Conservation (phyloP, 2,888 invertebrate species). For the Acanthosepion lycidas region DNA sequence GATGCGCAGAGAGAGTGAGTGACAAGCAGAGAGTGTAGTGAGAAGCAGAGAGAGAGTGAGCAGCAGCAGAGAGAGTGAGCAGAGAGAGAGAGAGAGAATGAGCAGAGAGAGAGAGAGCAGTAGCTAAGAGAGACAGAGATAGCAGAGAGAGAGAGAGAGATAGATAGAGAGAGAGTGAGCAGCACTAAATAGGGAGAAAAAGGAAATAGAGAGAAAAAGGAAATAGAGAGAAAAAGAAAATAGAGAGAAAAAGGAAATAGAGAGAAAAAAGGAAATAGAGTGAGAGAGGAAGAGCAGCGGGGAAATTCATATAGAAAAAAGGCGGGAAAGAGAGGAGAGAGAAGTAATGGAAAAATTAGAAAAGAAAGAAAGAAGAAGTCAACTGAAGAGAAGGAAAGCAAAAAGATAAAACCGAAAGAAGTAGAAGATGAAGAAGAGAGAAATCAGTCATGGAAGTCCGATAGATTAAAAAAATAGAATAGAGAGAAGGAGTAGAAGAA, state of each 20-base stretch:
- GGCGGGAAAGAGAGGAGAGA: background rate
- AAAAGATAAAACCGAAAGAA: background rate
- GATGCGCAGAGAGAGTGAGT: background rate
- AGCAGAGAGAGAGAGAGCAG: background rate
- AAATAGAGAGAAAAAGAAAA: background rate
- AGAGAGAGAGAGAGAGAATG: no score
- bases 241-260: no score
- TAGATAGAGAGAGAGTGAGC: background rate
- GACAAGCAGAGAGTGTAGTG: background rate
- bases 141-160: background rate
- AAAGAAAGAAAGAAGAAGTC: no score
- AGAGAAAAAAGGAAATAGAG: background rate
- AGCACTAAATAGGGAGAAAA: accelerated
- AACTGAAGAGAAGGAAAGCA: no score
- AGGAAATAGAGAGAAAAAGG: no score
- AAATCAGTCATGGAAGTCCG: no score
- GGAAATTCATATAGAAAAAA: background rate
- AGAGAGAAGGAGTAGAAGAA: no score
- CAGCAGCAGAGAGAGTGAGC: no score
- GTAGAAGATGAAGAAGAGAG: background rate
- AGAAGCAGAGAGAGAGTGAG: background rate
- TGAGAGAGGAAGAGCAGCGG: background rate
- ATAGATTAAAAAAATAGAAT: no score
- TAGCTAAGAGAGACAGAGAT: background rate
- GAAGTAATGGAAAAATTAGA: no score